phyloP scores from a whole-genome alignment of 2,113 vertebrate species.

The Anolis carolinensis region DNA sequence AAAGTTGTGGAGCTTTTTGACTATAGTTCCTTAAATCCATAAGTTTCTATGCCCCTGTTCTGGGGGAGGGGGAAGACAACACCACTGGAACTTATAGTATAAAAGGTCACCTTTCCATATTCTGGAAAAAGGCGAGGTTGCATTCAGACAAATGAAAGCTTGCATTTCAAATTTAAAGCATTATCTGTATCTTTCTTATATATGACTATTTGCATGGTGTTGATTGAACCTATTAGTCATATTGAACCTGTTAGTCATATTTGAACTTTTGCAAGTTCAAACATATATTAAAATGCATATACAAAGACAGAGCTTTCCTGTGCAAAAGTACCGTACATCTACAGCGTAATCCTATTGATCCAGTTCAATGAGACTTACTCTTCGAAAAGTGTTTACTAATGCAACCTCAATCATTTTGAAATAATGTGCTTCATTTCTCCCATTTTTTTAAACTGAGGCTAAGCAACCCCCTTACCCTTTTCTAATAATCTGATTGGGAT shows the following conservation, averaged over 20 bases:
- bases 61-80: neutral
- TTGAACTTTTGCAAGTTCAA: neutral
- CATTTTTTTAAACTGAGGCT: neutral
- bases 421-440: neutral
- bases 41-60: neutral
- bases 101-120: neutral
- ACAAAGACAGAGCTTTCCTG: neutral
- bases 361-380: neutral
- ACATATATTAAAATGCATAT: neutral
- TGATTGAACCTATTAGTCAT: neutral
- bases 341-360: too few relatives aligned
- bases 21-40: neutral
- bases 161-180: too few relatives aligned
- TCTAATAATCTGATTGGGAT: neutral
- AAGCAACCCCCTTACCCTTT: neutral
- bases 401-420: neutral
- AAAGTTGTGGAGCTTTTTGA: too few relatives aligned
- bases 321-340: neutral
- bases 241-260: neutral
- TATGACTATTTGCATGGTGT: neutral
- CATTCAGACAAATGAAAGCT: too few relatives aligned
- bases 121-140: neutral
- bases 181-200: neutral
- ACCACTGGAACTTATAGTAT: too few relatives aligned
- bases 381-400: neutral